These are phyloP conservation scores for Eulemur mongoz DNA, from an alignment of 2,797 vertebrate species.

Conservation along the genomic window DNA sequence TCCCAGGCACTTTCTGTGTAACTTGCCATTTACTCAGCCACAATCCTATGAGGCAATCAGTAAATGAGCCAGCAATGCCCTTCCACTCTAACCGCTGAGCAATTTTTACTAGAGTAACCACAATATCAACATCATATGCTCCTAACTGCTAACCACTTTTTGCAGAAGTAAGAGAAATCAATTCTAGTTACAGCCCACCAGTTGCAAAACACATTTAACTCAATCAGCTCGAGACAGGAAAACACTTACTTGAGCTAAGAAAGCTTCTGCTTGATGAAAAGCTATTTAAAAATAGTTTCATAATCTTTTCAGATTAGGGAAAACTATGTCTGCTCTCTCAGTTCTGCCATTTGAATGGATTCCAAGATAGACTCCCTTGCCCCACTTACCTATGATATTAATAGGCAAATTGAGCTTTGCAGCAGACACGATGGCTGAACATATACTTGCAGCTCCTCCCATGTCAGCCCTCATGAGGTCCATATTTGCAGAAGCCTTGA, in stretches of 20 bases:
- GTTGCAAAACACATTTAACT: neutral
- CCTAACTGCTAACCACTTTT: neutral
- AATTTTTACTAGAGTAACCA: neutral
- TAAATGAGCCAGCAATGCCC: neutral
- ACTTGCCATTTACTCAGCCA: accelerated
- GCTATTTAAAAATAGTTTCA: neutral
- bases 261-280: neutral
- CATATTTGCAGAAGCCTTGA: slow-evolving; percentile 95
- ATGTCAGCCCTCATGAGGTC: slow-evolving; percentile 98
- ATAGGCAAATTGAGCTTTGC: slow-evolving; percentile 93
- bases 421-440: slow-evolving; percentile 93
- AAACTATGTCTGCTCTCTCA: neutral
- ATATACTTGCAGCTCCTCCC: slow-evolving; percentile 97
- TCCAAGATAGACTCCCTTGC: accelerated
- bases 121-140: neutral
- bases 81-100: too few relatives aligned
- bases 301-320: neutral
- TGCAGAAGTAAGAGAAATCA: slow-evolving; percentile 44
- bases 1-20: neutral
- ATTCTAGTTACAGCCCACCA: neutral
- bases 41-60: neutral
- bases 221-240: neutral
- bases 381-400: slow-evolving; percentile 92
- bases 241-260: neutral
- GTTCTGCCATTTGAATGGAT: accelerated